A percentile compares a stretch with the other conserved stretches of the same genome.
phyloP scores from a whole-genome alignment of 2,113 vertebrate species.

The Ochotona princeps region DNA sequence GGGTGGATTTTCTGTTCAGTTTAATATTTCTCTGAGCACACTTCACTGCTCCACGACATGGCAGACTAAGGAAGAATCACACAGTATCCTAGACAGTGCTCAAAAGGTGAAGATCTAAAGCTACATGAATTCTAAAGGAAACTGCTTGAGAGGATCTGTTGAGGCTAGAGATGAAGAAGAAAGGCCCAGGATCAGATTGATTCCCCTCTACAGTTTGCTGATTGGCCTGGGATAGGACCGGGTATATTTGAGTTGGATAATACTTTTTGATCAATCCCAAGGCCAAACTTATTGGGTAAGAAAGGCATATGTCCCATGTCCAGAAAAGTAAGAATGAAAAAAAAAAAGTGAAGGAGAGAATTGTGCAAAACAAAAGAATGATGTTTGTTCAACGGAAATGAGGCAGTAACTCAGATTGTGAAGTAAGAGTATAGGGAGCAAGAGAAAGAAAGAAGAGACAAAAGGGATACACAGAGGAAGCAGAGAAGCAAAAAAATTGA shows the following conservation, averaged over 20 bases:
- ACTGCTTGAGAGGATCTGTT: constrained; percentile 29
- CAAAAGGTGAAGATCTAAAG: constrained; percentile 63
- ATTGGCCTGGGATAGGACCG: not conserved
- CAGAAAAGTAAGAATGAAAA: not conserved
- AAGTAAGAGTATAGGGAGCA: constrained; percentile 20
- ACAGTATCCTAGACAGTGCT: constrained; percentile 61
- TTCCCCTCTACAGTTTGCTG: constrained; percentile 47
- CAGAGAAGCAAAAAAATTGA: constrained; percentile 35
- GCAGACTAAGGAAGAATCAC: constrained; percentile 25
- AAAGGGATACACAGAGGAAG: not conserved
- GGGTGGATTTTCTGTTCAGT: constrained; percentile 68
- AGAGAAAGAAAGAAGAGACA: not conserved
- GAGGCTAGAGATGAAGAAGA: constrained; percentile 46
- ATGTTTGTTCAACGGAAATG: not conserved
- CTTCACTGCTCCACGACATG: constrained; percentile 34
- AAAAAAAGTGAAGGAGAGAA: not conserved
- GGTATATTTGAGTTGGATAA: constrained; percentile 17
- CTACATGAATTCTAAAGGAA: constrained; percentile 17
- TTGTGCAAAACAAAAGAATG: not conserved
- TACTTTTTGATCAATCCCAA: constrained; percentile 49
- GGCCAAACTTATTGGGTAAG: constrained; percentile 28
- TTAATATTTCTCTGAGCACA: constrained; percentile 69
- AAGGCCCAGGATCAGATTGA: constrained; percentile 48
- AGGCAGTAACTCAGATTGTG: not conserved
- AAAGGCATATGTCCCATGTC: constrained; percentile 13